Conservation (phyloP, 2,113 vertebrate genomes). For the Tetraodon nigroviridis region DNA sequence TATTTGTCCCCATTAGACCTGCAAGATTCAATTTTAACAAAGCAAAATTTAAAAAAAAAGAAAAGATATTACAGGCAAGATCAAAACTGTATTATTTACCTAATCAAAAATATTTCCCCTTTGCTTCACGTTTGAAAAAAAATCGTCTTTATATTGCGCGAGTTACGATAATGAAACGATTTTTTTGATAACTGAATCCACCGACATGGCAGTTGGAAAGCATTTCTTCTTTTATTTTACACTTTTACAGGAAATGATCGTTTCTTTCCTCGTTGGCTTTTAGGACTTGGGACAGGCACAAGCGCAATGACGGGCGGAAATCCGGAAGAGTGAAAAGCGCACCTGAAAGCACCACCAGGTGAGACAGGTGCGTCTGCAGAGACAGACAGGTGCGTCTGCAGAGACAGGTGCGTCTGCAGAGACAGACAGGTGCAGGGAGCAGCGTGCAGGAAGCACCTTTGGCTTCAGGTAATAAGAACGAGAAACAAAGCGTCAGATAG, state of each 20-base stretch:
- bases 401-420: neutral
- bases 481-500: constrained; percentile 10
- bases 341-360: constrained; percentile 19
- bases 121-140: neutral
- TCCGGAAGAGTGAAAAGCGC: constrained; percentile 24
- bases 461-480: constrained; percentile 6
- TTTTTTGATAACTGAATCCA: constrained; percentile 5
- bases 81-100: neutral
- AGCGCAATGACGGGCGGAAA: constrained; percentile 25
- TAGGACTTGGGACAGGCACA: constrained; percentile 5
- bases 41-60: constrained; percentile 13
- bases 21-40: constrained; percentile 40
- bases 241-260: neutral
- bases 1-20: constrained; percentile 28
- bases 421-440: constrained; percentile 2
- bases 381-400: constrained; percentile 16
- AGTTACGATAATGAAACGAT: constrained; percentile 1
- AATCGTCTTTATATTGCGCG: neutral
- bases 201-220: constrained; percentile 10
- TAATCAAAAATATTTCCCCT: constrained; percentile 3
- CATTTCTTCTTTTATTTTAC: constrained; percentile 26
- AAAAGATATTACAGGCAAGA: neutral
- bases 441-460: constrained; percentile 3
- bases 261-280: neutral
- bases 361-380: constrained; percentile 19